Percentiles rank a stretch among this genome's conserved stretches.
These are phyloP conservation scores for Leptosomus discolor DNA, from an alignment of 2,113 vertebrate genomes.

Conservation along the genomic window DNA sequence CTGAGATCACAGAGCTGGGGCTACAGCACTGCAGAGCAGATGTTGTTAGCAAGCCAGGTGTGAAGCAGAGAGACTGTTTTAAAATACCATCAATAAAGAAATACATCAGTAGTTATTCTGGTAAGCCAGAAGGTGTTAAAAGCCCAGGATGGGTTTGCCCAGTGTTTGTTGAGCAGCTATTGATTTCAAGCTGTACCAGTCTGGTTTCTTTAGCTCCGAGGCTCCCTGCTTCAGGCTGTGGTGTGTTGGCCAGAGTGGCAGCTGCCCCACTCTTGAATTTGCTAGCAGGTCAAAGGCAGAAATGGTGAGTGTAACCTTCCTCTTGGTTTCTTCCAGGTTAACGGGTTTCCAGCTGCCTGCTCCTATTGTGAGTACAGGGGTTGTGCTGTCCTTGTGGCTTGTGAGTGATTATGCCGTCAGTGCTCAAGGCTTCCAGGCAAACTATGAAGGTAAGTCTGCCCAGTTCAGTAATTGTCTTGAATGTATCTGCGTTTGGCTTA, in stretches of 20 bases:
- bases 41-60: background rate
- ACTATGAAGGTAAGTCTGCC: conserved; percentile 90
- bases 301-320: background rate
- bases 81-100: background rate
- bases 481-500: fast-evolving
- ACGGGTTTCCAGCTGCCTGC: conserved; percentile 96
- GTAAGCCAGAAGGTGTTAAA: background rate
- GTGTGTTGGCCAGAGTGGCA: fast-evolving
- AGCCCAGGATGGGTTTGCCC: background rate
- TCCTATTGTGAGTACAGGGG: conserved; percentile 89
- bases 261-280: fast-evolving
- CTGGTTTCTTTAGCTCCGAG: background rate
- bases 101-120: no score
- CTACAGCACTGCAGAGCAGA: background rate
- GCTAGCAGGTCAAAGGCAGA: background rate
- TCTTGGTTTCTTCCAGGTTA: conserved; percentile 80
- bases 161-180: fast-evolving
- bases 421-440: conserved; percentile 93
- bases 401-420: conserved; percentile 96
- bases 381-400: conserved; percentile 89
- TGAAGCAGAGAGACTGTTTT: background rate
- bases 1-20: background rate
- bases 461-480: background rate
- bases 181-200: background rate
- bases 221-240: background rate